Evolutionary conservation across 1,140 invertebrate genomes (phyloP).

Genomic region (Nilaparvata lugens): DNA sequence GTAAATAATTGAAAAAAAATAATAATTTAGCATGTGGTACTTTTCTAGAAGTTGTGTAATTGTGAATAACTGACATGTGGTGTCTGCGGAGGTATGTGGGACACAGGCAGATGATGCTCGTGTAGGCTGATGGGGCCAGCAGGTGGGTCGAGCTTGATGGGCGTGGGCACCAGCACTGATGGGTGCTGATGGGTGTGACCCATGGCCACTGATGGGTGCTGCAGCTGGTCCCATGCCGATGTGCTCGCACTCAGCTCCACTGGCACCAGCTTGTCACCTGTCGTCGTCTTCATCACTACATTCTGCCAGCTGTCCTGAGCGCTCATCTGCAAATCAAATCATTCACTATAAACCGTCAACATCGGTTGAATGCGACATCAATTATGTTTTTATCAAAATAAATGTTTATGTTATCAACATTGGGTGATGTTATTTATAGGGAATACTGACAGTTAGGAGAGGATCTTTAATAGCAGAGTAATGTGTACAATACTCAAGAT

Average conservation of each 20-base stretch:
- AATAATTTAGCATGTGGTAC: no score
- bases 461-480: no score
- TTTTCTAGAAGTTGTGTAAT: no score
- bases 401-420: no score
- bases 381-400: no score
- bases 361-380: no score
- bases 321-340: background rate
- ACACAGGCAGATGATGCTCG: conserved; percentile 21
- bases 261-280: conserved; percentile 27
- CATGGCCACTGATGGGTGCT: conserved; percentile 32
- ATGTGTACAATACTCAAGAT: no score
- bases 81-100: conserved; percentile 35
- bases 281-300: background rate
- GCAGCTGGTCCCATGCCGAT: conserved; percentile 39
- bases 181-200: conserved; percentile 35
- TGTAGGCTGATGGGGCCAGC: conserved; percentile 31
- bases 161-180: conserved; percentile 42
- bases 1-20: no score
- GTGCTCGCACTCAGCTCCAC: conserved; percentile 38
- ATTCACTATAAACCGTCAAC: no score
- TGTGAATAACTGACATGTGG: conserved; percentile 36
- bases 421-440: no score
- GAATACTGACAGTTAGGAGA: no score
- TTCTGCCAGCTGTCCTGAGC: background rate
- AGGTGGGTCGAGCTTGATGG: conserved; percentile 41